Conservation (phyloP, 2,113 vertebrate genomes). For the Prinia subflava region DNA sequence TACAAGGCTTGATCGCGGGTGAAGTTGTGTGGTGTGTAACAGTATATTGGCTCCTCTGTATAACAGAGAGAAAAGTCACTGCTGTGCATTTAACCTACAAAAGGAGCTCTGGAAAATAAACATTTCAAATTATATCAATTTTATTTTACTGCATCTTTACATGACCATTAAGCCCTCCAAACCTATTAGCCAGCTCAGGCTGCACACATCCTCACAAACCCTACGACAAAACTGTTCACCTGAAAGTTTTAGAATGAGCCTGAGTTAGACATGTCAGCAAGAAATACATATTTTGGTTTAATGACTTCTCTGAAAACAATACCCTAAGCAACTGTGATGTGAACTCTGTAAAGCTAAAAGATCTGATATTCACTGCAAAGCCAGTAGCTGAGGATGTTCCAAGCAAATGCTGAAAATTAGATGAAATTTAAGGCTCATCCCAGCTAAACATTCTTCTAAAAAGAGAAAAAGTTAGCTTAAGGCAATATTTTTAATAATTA, state of each 20-base stretch:
- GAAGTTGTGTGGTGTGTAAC: slow-evolving; percentile 99
- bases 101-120: slow-evolving; percentile 77
- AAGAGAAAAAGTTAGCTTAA: neutral
- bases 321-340: neutral
- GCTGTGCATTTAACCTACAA: slow-evolving; percentile 76
- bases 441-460: neutral
- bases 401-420: neutral
- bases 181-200: neutral
- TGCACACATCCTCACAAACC: neutral
- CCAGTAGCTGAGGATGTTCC: neutral
- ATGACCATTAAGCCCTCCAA: neutral
- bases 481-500: neutral
- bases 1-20: slow-evolving; percentile 98
- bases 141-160: slow-evolving; percentile 30
- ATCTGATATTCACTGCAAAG: neutral
- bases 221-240: neutral
- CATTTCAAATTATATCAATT: slow-evolving; percentile 61
- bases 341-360: neutral
- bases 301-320: neutral
- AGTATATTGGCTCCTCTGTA: slow-evolving; percentile 99
- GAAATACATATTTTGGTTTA: neutral
- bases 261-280: neutral
- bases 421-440: neutral
- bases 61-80: slow-evolving; percentile 80
- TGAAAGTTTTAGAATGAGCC: neutral